phyloP scores from a whole-genome alignment of 2,113 vertebrate species.

The Echinops telfairi region DNA sequence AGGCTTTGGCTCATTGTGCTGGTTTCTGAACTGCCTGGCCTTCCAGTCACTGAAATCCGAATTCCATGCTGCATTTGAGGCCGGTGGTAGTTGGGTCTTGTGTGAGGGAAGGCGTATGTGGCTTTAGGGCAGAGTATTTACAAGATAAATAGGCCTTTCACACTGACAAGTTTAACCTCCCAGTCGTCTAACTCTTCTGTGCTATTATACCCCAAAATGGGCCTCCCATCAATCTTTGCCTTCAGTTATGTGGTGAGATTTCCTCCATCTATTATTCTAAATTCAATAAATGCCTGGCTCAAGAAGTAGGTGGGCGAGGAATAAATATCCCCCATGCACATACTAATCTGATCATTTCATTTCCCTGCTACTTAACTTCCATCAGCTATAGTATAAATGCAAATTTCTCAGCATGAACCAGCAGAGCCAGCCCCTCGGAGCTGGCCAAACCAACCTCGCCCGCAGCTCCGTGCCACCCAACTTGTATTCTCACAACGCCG shows the following conservation, averaged over 20 bases:
- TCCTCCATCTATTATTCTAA: conserved; percentile 25
- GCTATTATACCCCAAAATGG: conserved; percentile 21
- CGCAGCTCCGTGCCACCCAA: no score
- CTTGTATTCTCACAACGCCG: not conserved
- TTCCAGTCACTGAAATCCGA: not conserved
- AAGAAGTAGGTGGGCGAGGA: not conserved
- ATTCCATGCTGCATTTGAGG: not conserved
- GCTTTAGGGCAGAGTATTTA: conserved; percentile 13
- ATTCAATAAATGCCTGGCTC: conserved; percentile 1
- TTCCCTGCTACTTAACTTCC: not conserved
- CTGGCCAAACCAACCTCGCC: rapidly evolving
- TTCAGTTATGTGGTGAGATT: no score
- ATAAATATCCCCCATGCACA: not conserved
- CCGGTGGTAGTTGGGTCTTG: not conserved
- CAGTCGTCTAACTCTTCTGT: not conserved
- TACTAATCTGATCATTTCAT: conserved; percentile 10
- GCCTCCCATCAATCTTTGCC: not conserved
- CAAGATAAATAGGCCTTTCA: conserved; percentile 57
- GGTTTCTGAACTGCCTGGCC: not conserved
- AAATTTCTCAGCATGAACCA: conserved; percentile 19
- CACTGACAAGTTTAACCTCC: not conserved
- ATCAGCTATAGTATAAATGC: not conserved
- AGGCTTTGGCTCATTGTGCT: not conserved
- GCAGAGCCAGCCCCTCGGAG: not conserved
- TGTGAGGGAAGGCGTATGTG: not conserved